Evolutionary conservation across 2,888 invertebrate genomes (phyloP).

Genomic region (Chouioia cunea): DNA sequence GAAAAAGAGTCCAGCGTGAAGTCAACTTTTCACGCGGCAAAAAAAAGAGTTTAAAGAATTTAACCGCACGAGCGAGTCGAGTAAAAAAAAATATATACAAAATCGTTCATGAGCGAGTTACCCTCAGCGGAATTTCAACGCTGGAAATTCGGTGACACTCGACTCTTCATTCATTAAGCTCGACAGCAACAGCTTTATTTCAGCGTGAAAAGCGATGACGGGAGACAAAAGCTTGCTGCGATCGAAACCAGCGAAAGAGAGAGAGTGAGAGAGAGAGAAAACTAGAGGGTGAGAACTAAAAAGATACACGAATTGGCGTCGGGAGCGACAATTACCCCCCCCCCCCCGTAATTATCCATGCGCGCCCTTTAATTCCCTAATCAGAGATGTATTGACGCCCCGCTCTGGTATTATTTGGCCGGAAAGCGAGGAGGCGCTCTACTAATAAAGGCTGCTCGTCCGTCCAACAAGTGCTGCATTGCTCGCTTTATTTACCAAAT

Average conservation of each 20-base stretch:
- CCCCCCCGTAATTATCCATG: constrained; percentile 41
- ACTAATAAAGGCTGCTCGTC: constrained; percentile 29
- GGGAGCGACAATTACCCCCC: constrained; percentile 46
- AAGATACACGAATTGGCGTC: constrained; percentile 25
- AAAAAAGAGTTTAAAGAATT: constrained; percentile 4
- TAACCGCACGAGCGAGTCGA: neutral
- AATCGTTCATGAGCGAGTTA: neutral
- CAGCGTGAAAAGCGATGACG: constrained; percentile 31
- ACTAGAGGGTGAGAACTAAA: constrained; percentile 13
- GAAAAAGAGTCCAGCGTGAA: neutral
- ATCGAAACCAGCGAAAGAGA: neutral
- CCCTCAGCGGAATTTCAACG: constrained; percentile 17
- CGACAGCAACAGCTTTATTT: constrained; percentile 22
- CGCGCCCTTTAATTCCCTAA: constrained; percentile 48
- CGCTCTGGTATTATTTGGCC: constrained; percentile 24
- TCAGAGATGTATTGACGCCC: constrained; percentile 45
- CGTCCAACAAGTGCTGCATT: constrained; percentile 2
- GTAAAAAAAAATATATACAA: neutral
- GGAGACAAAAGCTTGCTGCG: neutral
- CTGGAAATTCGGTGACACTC: neutral
- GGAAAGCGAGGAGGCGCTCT: constrained; percentile 18
- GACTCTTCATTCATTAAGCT: constrained; percentile 32
- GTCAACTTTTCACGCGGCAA: neutral
- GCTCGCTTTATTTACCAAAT: constrained; percentile 34
- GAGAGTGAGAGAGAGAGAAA: neutral